Conservation (phyloP, 2,888 invertebrate species). For the Drosophila parthenogenetica region DNA sequence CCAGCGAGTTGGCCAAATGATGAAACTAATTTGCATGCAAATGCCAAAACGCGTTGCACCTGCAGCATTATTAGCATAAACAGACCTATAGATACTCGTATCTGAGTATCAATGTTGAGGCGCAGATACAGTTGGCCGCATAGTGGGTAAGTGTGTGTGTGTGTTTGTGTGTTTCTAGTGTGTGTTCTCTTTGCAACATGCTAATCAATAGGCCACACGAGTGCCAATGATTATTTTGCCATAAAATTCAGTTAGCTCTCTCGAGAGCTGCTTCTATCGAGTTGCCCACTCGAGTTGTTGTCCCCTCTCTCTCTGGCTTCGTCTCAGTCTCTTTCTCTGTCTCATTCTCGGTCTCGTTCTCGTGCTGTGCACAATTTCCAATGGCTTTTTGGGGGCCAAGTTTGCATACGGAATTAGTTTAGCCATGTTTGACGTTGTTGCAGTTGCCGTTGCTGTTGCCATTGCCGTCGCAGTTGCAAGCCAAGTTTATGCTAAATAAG, state of each 20-base stretch:
- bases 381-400: conserved; percentile 73
- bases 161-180: conserved; percentile 5
- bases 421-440: conserved; percentile 69
- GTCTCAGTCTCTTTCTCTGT: conserved; percentile 1
- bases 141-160: not conserved
- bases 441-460: conserved; percentile 45
- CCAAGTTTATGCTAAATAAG: conserved; percentile 77
- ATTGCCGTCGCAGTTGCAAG: conserved; percentile 50
- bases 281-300: conserved; percentile 13
- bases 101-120: conserved; percentile 40
- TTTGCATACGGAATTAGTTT: conserved; percentile 77
- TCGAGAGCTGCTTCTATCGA: conserved; percentile 39
- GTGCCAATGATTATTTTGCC: conserved; percentile 79
- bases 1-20: conserved; percentile 21
- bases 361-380: conserved; percentile 57
- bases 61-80: conserved; percentile 75
- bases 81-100: conserved; percentile 42
- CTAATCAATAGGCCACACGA: conserved; percentile 80
- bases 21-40: conserved; percentile 76
- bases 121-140: conserved; percentile 15
- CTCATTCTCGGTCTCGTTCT: conserved; percentile 2
- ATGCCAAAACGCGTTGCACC: conserved; percentile 75
- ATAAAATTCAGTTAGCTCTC: conserved; percentile 77
- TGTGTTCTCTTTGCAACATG: conserved; percentile 54
- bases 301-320: not conserved